A percentile compares a stretch with the other conserved stretches of the same genome.
Evolutionary conservation across 2,113 vertebrate genomes (phyloP).

Genomic region (Neolamprologus hecqui): DNA sequence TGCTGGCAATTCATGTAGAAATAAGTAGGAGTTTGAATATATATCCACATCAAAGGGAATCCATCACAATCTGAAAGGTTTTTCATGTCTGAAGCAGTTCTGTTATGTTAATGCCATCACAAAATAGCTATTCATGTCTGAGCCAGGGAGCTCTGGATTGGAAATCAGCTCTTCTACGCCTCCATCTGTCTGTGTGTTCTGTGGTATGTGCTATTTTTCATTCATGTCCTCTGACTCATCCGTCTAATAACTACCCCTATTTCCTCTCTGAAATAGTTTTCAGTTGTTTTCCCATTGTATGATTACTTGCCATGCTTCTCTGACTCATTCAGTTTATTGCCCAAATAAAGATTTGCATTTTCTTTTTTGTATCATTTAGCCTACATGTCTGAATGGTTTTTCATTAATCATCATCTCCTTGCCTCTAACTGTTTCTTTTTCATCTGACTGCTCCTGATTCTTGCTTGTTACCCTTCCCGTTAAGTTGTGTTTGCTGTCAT

Average conservation of each 20-base stretch:
- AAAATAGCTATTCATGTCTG: conserved; percentile 39
- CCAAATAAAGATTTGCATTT: conserved; percentile 1
- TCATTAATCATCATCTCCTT: neutral
- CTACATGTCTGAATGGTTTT: neutral
- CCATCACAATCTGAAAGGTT: conserved; percentile 25
- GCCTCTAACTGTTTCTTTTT: conserved; percentile 5
- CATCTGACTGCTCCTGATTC: neutral
- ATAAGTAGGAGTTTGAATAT: conserved; percentile 14
- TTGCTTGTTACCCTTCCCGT: neutral
- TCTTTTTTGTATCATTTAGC: neutral
- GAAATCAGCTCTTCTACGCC: conserved; percentile 21
- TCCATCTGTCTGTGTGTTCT: conserved; percentile 45
- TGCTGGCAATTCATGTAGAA: neutral
- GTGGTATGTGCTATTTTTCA: conserved; percentile 25
- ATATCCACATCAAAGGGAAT: conserved; percentile 10
- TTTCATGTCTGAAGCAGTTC: neutral
- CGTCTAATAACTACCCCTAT: conserved; percentile 39
- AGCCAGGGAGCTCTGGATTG: conserved; percentile 27
- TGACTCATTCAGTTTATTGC: conserved; percentile 26
- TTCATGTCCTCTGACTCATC: conserved; percentile 55
- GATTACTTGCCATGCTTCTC: neutral
- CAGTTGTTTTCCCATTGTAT: conserved; percentile 9
- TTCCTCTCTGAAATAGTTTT: conserved; percentile 24
- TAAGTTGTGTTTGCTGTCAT: neutral
- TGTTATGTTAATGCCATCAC: conserved; percentile 26